Evolutionary conservation across 2,113 vertebrate genomes (phyloP), one percentile per base, ranked within the genome.

Genomic region (Laticauda colubrina): DNA sequence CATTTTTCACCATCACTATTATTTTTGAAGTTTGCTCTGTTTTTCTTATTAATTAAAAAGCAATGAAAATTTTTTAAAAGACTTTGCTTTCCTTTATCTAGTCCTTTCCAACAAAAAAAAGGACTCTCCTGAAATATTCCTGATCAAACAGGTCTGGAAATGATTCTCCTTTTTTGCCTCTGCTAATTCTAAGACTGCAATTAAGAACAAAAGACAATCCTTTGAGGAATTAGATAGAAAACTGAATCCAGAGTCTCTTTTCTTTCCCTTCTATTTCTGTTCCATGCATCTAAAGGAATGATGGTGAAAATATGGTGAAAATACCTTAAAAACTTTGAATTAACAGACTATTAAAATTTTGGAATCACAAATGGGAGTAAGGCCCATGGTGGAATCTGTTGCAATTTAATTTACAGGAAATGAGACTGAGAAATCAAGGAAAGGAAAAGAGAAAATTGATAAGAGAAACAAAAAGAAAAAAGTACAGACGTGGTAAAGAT

Each of bases 211-310:
- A 64, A 69, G 15, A 90, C 15, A 69, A 51, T 23, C 10, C 20
- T 45, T 51, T 48, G 14, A 45, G 56, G 18, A 61, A 20, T 20
- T 15, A 2, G 57, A 14, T 18, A 5, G 18, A 61, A 48, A 29
- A 48, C 5, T 12, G 43, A 51, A 4, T 11, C 18, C 54, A 43
- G 0, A 0, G 1, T 34, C 7, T 1, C 1, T 21, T 43, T 89
- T 89, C 23, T 57, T n/a, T 21, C 10, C 18, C 53, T 43, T 34
- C 51, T 29, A 29, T 87, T 54, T 29, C 24, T 45, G 1, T 87
- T 53, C 14, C 48, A 29, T 12, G 12, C 24, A 87, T 51, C 45
- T 18, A 48, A 29, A 51, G 5, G 26, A 87, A 54, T 26, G 48
- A 54, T 53, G 48, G 51, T 12, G 0, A 88, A 56, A 54, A 55